These are phyloP conservation scores for Lepidotrigona ventralis DNA, from an alignment of 1,140 invertebrate genomes.

Conservation along the genomic window DNA sequence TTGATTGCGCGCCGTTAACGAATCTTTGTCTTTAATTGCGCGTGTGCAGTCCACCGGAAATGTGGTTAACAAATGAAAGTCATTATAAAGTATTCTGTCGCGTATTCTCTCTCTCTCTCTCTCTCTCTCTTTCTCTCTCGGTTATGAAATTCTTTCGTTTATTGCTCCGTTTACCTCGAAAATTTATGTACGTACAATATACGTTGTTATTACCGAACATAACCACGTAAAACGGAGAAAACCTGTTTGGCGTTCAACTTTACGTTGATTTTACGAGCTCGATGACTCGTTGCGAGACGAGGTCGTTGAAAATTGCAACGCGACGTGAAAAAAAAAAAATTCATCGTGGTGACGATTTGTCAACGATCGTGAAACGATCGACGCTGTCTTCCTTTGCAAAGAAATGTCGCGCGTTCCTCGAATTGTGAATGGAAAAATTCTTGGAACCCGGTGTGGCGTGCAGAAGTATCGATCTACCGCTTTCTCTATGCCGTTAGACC, in stretches of 20 bases:
- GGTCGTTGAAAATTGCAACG: background rate
- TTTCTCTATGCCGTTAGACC: background rate
- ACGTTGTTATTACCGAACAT: background rate
- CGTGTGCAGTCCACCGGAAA: background rate
- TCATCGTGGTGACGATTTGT: background rate
- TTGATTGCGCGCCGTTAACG: constrained; percentile 13
- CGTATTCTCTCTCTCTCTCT: no score
- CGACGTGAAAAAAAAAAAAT: background rate
- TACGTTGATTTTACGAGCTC: background rate
- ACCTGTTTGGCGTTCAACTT: background rate
- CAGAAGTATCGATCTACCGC: background rate
- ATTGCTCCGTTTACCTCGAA: background rate
- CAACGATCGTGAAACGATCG: background rate
- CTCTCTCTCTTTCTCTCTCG: no score
- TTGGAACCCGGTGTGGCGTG: background rate
- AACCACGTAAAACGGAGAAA: background rate
- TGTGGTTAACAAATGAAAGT: background rate
- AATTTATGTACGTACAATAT: background rate
- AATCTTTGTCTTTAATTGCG: constrained; percentile 1
- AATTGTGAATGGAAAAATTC: background rate
- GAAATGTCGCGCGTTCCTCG: background rate
- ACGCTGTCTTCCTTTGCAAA: background rate
- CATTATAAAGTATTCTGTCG: background rate
- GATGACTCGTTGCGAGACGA: background rate
- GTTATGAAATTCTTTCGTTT: background rate